Conservation (phyloP, 2,797 vertebrate species). For the Pseudomugil tenellus region DNA sequence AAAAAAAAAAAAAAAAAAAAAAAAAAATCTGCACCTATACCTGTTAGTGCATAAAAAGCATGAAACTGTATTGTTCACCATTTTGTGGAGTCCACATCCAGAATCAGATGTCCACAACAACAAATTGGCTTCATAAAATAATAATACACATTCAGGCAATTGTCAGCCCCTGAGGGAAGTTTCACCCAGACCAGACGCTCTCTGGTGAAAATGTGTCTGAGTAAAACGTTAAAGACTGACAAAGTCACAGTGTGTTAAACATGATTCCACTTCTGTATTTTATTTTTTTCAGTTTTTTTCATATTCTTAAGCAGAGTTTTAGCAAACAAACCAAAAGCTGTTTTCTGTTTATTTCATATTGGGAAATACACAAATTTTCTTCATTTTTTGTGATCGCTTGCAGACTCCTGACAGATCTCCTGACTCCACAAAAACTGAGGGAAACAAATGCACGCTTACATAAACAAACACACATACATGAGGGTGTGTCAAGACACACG, state of each 20-base stretch:
- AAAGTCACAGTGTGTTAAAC: neutral
- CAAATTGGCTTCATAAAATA: constrained; percentile 1
- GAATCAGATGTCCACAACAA: neutral
- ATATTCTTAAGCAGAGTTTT: neutral
- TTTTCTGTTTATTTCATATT: neutral
- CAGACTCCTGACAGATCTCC: constrained; percentile 2
- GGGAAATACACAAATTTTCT: constrained; percentile 1
- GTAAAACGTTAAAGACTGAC: neutral
- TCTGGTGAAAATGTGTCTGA: neutral
- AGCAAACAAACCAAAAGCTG: neutral
- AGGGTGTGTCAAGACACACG: neutral
- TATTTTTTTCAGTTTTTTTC: neutral
- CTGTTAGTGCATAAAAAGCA: neutral
- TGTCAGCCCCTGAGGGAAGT: neutral
- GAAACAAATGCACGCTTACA: neutral
- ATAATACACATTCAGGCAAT: neutral
- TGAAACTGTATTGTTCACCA: neutral
- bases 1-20: too few species aligned
- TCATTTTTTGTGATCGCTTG: constrained; percentile 1
- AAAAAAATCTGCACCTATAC: neutral
- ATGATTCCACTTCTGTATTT: neutral
- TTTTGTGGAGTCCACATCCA: neutral
- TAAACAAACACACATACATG: neutral
- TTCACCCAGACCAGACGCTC: neutral
- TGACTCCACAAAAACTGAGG: neutral